Evolutionary conservation across 1,140 invertebrate genomes (phyloP).

Genomic region (Drosophila pachea): DNA sequence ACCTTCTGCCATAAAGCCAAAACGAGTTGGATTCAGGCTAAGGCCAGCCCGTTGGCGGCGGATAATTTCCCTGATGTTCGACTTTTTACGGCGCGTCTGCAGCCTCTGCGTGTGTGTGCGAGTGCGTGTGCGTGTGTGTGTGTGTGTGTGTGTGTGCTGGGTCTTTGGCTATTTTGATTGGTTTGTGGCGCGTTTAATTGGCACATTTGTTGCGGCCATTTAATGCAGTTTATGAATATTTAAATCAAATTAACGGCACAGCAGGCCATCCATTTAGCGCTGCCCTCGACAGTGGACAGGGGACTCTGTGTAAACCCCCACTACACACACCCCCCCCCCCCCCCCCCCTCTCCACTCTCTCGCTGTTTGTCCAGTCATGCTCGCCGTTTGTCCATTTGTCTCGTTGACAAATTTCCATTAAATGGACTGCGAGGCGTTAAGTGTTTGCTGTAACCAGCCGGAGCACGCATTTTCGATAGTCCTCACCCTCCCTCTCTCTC

Average conservation of each 20-base stretch:
- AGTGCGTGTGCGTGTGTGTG: too few relatives aligned
- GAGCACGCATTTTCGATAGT: conserved; percentile 24
- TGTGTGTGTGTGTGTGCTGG: too few relatives aligned
- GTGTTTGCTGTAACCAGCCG: conserved; percentile 67
- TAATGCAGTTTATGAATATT: conserved; percentile 75
- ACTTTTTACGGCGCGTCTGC: too few relatives aligned
- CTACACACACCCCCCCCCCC: too few relatives aligned
- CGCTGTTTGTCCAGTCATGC: conserved; percentile 3
- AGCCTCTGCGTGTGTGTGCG: too few relatives aligned
- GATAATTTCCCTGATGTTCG: too few relatives aligned
- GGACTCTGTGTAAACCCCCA: too few relatives aligned
- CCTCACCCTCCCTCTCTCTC: neutral
- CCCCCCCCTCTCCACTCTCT: too few relatives aligned
- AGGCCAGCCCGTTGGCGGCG: too few relatives aligned
- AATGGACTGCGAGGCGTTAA: conserved; percentile 73
- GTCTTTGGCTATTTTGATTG: conserved; percentile 36
- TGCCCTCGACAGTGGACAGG: neutral
- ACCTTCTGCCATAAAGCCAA: too few relatives aligned
- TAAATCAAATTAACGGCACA: conserved; percentile 67
- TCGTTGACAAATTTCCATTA: conserved; percentile 67
- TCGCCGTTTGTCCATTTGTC: conserved; percentile 30
- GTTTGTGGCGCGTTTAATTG: conserved; percentile 39
- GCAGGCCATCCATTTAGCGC: conserved; percentile 48
- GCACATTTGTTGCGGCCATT: conserved; percentile 65
- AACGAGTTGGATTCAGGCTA: too few relatives aligned